Base-by-base conservation (phyloP, 2,888 invertebrate species). In the Muscina levida region DNA sequence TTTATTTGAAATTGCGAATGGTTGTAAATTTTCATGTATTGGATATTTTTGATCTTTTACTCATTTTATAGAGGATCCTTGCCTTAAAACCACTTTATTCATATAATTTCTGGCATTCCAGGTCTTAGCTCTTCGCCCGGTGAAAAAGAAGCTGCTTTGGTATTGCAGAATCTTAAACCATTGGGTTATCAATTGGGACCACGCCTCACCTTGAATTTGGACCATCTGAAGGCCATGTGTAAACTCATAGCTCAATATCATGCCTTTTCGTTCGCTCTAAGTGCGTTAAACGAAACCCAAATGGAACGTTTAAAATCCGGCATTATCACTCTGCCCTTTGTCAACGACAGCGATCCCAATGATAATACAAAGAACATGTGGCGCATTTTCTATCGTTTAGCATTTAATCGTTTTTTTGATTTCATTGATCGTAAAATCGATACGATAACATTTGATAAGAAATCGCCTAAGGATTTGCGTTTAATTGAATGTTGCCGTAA, bases 341-440 rank as follows among this genome's bases (percentile, higher is more conserved):
- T 85, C 1, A 85, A 82, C n/a, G 79, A 83, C 1, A 68, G 51
- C 1, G 74, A 76, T 53, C 68, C 84, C 0, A 70, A 73, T 1
- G 84, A 82, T 6, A 77, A 72, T 0, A 76, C 66, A n/a, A 79
- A 82, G 0, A 31, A 31, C 8, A 88, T 87, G 78, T 90, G 87
- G 75, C 84, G 85, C 22, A 82, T 84, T 1, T 8, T 89, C 0
- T 90, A 88, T 71, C 85, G 86, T 13, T 77, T 84, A 4, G 89
- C 87, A 1, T 90, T 90, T 70, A 87, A 88, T 77, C 86, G 90
- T 15, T 88, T 90, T 42, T 90, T 84, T 78, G 86, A 85, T 8
- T 88, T 85, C 74, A 87, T 85, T 57, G 88, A 89, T 71, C 86
- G 89, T 1, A 80, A 79, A 8, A 77, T 82, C 26, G 48, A 82